Evolutionary conservation across 2,888 invertebrate species (phyloP), one percentile per base, ranked within the genome.

Genomic region (Itoplectis maculator): DNA sequence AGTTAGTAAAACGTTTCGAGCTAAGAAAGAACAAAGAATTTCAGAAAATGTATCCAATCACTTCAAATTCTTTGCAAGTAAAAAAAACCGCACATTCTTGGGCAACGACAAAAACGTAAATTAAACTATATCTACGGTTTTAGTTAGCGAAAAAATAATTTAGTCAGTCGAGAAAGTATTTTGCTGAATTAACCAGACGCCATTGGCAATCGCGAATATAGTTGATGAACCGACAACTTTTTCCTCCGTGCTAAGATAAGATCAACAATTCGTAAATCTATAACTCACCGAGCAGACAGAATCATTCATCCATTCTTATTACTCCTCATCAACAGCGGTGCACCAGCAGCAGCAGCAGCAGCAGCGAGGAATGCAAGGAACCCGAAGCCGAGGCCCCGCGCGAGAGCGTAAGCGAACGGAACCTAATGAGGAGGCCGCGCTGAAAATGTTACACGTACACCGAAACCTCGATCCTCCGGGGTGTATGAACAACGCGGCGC

Each of bases 361-460:
- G 59, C 47, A 61, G 59, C 45, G 35, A 18, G 59, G 42, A 63
- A 63, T 20, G 63, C 37, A 20, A 18, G 42, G 5, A 37, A 20
- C 42, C 20, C 18, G 20, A n/a, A 20, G 23, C 13, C 11, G 37
- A 20, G 45, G 13, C 9, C 15, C 20, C n/a, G n/a, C n/a, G 20
- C 59, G 45, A 47, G 73, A 59, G n/a, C 59, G 20, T 73, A 73
- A 73, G 37, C 61, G 59, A 61, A n/a, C 47, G 61, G 73, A 61
- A 73, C 73, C 73, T 73, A 73, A 73, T 73, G 73, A 73, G 73
- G 47, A 61, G 59, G 47, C 47, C 8, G 73, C 8, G 18, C 59
- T 45, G 45, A 73, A 73, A 73, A 73, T 73, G 47, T 59, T 61
- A 47, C 61, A 45, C 73, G 73, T 18, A 35, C 61, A 7, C n/a